phyloP scores from a whole-genome alignment of 1,140 invertebrate genomes.

The Brachystomella parvula region DNA sequence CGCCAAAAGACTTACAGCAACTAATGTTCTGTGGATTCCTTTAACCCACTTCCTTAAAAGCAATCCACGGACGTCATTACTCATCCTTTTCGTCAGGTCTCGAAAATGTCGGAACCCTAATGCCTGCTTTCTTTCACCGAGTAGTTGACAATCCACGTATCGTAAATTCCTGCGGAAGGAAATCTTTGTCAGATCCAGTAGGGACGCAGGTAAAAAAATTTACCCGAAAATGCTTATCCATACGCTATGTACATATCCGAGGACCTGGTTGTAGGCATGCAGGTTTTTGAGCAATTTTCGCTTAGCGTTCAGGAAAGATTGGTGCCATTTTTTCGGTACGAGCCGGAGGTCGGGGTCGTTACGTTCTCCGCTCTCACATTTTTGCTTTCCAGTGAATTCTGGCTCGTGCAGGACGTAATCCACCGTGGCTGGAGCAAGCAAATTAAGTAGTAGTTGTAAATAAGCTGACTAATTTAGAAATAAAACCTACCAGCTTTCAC shows the following conservation, averaged over 20 bases:
- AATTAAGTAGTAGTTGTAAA: no score
- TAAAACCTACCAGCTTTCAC: no score
- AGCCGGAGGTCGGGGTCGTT: slow-evolving; percentile 50
- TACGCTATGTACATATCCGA: slow-evolving; percentile 67
- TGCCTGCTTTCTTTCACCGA: slow-evolving; percentile 46
- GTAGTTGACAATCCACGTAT: slow-evolving; percentile 49
- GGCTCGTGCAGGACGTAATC: slow-evolving; percentile 80
- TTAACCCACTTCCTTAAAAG: slow-evolving; percentile 54
- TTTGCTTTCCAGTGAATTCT: slow-evolving; percentile 43
- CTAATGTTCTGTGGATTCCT: slow-evolving; percentile 52
- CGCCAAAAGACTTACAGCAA: slow-evolving; percentile 39
- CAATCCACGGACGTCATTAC: slow-evolving; percentile 47
- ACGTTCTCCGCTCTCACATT: slow-evolving; percentile 48
- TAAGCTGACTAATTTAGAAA: no score
- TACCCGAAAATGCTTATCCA: slow-evolving; percentile 73
- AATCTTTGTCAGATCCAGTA: background rate
- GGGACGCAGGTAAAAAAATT: slow-evolving; percentile 19
- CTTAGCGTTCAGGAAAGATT: slow-evolving; percentile 46
- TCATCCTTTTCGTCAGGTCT: slow-evolving; percentile 47
- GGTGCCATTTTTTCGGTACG: slow-evolving; percentile 57
- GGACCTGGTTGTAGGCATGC: slow-evolving; percentile 70
- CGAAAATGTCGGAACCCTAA: slow-evolving; percentile 52
- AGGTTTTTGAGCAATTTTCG: slow-evolving; percentile 54
- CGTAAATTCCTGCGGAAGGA: slow-evolving; percentile 45
- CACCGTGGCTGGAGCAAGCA: slow-evolving; percentile 67